A percentile compares a stretch with the other conserved stretches of the same genome.
Conservation (phyloP, 92 coral and sea anemone genomes). For the Bergia puertoricense region DNA sequence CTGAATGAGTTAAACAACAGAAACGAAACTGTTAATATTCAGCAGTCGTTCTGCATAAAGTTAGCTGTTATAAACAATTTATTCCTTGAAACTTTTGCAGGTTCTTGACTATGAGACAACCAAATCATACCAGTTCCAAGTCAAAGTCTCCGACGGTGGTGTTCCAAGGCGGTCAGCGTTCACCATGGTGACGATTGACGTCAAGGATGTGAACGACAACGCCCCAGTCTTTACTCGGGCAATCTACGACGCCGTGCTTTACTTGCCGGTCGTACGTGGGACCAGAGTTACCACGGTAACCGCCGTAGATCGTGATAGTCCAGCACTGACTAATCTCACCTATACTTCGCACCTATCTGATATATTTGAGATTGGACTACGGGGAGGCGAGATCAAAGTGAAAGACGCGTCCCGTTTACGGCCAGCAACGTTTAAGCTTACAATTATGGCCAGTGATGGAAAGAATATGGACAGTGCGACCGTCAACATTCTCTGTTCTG, state of each 20-base stretch:
- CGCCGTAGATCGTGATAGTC: constrained; percentile 81
- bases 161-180: constrained; percentile 70
- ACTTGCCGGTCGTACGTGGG: constrained; percentile 74
- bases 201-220: constrained; percentile 78
- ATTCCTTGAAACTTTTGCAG: constrained; percentile 41
- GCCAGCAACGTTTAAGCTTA: constrained; percentile 57
- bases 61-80: not conserved
- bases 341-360: constrained; percentile 58
- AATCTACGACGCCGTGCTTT: constrained; percentile 58
- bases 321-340: constrained; percentile 59
- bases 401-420: constrained; percentile 60
- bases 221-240: constrained; percentile 75
- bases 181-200: constrained; percentile 69
- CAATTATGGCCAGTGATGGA: constrained; percentile 76
- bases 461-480: constrained; percentile 60
- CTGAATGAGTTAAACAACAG: no score
- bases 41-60: no score
- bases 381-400: constrained; percentile 70
- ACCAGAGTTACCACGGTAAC: constrained; percentile 72
- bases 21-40: no score
- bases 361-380: constrained; percentile 58
- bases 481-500: constrained; percentile 62
- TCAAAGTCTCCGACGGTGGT: constrained; percentile 87
- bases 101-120: constrained; percentile 73
- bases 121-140: constrained; percentile 66